A percentile compares a stretch with the other conserved stretches of the same genome.
phyloP scores from a whole-genome alignment of 2,797 vertebrate genomes.

The Melanotaenia parkinsoni region DNA sequence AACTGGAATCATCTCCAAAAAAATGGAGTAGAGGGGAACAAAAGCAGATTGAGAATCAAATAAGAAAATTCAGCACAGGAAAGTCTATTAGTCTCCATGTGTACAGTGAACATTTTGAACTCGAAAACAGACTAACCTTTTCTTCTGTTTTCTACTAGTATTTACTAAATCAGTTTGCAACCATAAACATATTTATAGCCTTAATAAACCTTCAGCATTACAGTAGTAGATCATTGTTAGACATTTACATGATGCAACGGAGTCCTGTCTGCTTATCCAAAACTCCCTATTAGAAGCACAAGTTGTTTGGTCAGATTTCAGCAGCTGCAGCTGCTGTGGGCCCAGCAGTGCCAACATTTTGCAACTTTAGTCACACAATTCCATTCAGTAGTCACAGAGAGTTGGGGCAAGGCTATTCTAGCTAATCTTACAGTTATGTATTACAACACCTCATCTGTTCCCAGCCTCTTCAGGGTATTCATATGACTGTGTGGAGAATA shows the following conservation, averaged over 20 bases:
- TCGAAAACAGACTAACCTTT: not conserved
- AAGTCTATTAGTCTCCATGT: conserved; percentile 41
- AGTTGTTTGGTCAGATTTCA: conserved; percentile 25
- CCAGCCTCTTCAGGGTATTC: conserved; percentile 64
- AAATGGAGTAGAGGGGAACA: conserved; percentile 14
- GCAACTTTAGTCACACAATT: conserved; percentile 66
- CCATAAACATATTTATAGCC: conserved; percentile 7
- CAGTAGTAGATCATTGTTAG: conserved; percentile 1
- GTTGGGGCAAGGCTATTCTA: conserved; percentile 68
- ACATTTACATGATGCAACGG: conserved; percentile 22
- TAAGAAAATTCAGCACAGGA: conserved; percentile 46
- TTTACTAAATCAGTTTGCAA: conserved; percentile 8
- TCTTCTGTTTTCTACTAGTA: not conserved
- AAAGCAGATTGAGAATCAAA: conserved; percentile 44
- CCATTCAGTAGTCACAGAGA: conserved; percentile 62
- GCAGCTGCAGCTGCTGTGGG: conserved; percentile 62
- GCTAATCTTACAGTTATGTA: conserved; percentile 64
- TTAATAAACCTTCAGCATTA: conserved; percentile 13
- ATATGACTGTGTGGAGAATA: conserved; percentile 63
- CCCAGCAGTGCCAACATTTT: conserved; percentile 66
- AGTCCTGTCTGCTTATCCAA: conserved; percentile 18
- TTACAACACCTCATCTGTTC: conserved; percentile 74
- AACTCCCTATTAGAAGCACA: conserved; percentile 24
- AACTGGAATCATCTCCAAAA: conserved; percentile 57
- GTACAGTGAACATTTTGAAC: not conserved